Base-by-base conservation (phyloP, 2,888 invertebrate species). In the Esperia sulphurella region DNA sequence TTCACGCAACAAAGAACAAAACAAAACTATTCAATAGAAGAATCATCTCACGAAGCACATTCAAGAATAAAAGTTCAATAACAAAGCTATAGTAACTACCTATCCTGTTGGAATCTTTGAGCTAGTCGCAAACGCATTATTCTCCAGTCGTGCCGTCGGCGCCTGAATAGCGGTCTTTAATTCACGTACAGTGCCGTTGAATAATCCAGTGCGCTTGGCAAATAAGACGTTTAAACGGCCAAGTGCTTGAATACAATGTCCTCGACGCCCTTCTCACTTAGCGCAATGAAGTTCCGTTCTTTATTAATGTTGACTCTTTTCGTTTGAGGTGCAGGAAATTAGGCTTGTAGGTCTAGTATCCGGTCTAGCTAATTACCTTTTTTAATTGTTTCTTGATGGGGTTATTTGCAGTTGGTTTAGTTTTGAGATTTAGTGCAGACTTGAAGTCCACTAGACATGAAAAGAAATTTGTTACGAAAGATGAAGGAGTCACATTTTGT, bases 191-290 rank as follows among this genome's bases (percentile, higher is more conserved):
- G 49, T 35, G 49, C 38, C 54, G 53, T 54, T 59, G 60, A 63
- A 65, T 64, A 61, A 65, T 61, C 63, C 58, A 65, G 50, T 47
- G 51, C 60, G 57, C 54, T 58, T 57, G 59, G 56, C 53, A 58
- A 58, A 61, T 62, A 65, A 63, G 58, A 61, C 54, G 56, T 55
- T 59, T 59, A 58, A 57, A 60, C 56, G 53, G 58, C 52, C 55
- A 52, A 46, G 43, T 46, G 50, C 33, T 48, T 21, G 9, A 46
- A 38, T 41, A 50, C 55, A 53, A 49, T 52, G 49, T 55, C 49
- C 53, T 51, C 46, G 37, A 39, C 41, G 46, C 45, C 58, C 12
- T 13, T 55, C 60, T 61, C 59, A 59, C 60, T 62, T 53, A 56
- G 46, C 48, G 50, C 62, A 54, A 57, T 53, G 52, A 58, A 59